Percentiles rank a stretch among this genome's conserved stretches.
These are phyloP conservation scores for Saguinus midas DNA, from an alignment of 2,113 vertebrate genomes.

Conservation along the genomic window DNA sequence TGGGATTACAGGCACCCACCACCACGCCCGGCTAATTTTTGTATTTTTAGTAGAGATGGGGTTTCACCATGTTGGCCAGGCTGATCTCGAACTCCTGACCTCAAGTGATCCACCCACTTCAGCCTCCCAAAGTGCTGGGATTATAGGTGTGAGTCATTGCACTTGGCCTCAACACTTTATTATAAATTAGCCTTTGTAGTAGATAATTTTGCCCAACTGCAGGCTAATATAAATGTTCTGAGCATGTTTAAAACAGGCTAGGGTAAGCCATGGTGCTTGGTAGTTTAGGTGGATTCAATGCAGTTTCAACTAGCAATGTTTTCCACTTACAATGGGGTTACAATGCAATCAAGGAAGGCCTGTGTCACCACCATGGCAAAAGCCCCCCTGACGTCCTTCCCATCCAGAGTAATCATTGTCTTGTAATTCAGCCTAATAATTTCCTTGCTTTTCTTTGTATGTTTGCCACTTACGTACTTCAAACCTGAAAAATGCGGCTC, in stretches of 20 bases:
- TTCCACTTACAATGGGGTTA: background rate
- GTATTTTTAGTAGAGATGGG: no score
- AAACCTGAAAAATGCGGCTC: background rate
- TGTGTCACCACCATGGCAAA: background rate
- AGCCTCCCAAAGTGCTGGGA: no score
- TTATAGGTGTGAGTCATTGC: no score
- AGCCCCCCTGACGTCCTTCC: accelerated
- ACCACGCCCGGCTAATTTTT: no score
- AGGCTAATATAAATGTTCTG: background rate
- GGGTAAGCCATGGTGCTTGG: background rate
- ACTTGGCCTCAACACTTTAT: background rate
- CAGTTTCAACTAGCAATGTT: background rate
- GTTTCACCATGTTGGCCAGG: no score
- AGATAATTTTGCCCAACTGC: background rate
- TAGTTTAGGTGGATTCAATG: background rate
- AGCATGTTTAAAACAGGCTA: background rate
- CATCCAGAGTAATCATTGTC: background rate
- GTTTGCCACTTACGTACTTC: background rate
- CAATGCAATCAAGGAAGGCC: background rate
- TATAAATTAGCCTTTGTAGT: background rate
- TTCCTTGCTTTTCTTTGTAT: background rate
- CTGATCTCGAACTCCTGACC: no score
- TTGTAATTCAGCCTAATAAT: background rate
- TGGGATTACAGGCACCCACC: no score
- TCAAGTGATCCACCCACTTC: no score